Conservation (phyloP, 1,140 invertebrate species). For the Venturia canescens region DNA sequence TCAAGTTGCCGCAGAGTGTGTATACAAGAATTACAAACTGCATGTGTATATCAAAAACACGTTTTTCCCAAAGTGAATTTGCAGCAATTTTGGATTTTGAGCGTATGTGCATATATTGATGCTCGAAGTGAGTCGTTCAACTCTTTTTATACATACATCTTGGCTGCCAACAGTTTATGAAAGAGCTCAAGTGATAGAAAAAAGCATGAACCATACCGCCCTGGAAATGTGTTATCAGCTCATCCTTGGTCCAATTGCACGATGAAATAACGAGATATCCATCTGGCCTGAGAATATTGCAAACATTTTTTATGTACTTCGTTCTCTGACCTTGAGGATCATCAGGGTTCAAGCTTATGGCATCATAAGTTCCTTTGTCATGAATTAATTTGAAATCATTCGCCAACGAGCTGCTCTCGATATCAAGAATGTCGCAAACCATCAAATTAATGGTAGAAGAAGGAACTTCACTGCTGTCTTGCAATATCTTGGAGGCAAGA, state of each 20-base stretch:
- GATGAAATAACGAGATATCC: conserved; percentile 92
- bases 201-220: conserved; percentile 69
- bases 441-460: conserved; percentile 77
- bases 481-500: conserved; percentile 83
- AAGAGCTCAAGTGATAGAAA: not conserved
- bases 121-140: no score
- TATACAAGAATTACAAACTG: no score
- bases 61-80: no score
- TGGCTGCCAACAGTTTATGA: no score
- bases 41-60: no score
- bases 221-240: conserved; percentile 86
- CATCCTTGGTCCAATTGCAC: conserved; percentile 95
- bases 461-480: conserved; percentile 76
- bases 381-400: conserved; percentile 82
- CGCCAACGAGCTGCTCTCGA: conserved; percentile 57
- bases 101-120: no score
- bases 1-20: no score
- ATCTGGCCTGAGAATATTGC: conserved; percentile 78
- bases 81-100: no score
- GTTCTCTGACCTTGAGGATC: conserved; percentile 80
- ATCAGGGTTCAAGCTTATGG: conserved; percentile 88
- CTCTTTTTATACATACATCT: no score
- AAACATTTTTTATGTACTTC: conserved; percentile 84
- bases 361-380: conserved; percentile 97
- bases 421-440: conserved; percentile 80